These are phyloP conservation scores for Tragelaphus scriptus DNA, from an alignment of 2,113 vertebrate genomes.

Conservation along the genomic window DNA sequence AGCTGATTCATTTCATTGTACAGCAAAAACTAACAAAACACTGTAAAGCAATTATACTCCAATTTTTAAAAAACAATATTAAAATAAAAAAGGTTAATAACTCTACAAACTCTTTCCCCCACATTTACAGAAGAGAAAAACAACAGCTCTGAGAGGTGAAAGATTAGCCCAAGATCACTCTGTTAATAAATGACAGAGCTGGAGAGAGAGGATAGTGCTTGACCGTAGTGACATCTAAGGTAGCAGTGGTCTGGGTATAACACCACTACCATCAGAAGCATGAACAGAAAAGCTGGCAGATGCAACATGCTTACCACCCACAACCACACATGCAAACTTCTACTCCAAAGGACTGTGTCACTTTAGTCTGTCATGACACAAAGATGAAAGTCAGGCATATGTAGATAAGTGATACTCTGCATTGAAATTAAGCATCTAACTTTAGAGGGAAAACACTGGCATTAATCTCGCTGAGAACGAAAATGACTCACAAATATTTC, in stretches of 20 bases:
- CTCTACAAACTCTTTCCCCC: neutral
- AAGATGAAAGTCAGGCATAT: neutral
- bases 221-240: neutral
- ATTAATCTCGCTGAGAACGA: conserved; percentile 36
- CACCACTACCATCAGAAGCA: neutral
- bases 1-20: neutral
- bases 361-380: neutral
- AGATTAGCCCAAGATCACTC: neutral
- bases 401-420: conserved; percentile 6
- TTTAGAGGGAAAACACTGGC: conserved; percentile 21
- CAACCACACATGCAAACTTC: neutral
- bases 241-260: neutral
- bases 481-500: conserved; percentile 69
- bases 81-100: neutral
- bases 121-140: neutral
- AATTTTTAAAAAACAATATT: neutral
- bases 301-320: neutral
- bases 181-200: neutral
- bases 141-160: neutral
- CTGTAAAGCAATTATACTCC: neutral
- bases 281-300: neutral
- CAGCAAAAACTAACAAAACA: neutral
- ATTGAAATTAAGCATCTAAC: conserved; percentile 42
- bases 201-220: neutral
- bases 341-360: neutral